Evolutionary conservation across 2,113 vertebrate genomes (phyloP).

Genomic region (Anhinga rufa): DNA sequence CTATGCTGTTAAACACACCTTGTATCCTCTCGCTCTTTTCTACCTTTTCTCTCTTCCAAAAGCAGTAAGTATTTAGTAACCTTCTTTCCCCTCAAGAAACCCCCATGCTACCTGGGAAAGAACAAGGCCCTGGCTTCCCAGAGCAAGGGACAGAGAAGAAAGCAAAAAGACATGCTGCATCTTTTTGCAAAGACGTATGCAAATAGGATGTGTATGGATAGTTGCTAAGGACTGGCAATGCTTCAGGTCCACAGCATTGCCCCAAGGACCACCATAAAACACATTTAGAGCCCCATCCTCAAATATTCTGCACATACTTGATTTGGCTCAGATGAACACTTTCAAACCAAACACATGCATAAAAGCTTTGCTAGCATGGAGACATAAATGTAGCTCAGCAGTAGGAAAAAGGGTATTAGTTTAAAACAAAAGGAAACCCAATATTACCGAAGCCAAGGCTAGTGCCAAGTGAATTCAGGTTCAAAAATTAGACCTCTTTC

Average conservation of each 20-base stretch:
- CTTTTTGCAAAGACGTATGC: not conserved
- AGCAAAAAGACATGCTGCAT: not conserved
- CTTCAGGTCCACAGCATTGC: not conserved
- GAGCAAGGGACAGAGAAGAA: not conserved
- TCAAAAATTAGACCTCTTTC: constrained; percentile 52
- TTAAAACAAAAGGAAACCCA: constrained; percentile 58
- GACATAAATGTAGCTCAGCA: not conserved
- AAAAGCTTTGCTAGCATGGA: not conserved
- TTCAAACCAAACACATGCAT: not conserved
- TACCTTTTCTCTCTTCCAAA: not conserved
- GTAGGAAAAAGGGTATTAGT: constrained; percentile 29
- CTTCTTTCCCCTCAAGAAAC: not conserved
- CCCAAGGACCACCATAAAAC: not conserved
- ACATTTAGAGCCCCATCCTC: not conserved
- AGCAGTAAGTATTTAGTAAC: not conserved
- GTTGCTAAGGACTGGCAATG: not conserved
- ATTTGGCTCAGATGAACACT: not conserved
- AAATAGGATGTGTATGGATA: rapidly evolving
- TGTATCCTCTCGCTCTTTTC: not conserved
- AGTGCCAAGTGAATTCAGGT: constrained; percentile 41
- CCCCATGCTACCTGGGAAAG: not conserved
- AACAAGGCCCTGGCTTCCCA: not conserved
- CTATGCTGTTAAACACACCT: not conserved
- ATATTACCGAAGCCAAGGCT: not conserved
- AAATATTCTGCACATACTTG: not conserved